Evolutionary conservation across 2,113 vertebrate genomes (phyloP).

Genomic region (Conger conger): DNA sequence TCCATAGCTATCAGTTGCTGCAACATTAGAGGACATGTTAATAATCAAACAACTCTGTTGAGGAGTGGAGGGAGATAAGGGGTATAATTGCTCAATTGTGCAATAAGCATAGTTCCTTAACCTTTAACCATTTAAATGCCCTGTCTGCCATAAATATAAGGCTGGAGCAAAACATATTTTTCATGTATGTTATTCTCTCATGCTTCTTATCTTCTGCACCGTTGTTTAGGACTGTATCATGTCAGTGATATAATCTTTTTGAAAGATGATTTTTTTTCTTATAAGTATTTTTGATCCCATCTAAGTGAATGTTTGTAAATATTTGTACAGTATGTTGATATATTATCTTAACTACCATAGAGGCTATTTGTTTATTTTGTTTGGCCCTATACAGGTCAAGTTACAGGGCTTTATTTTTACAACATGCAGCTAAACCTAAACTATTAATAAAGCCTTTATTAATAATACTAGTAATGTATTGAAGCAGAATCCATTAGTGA

Average conservation of each 20-base stretch:
- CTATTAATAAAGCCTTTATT: too few relatives aligned
- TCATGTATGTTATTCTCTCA: background rate
- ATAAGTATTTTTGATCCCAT: background rate
- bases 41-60: background rate
- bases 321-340: background rate
- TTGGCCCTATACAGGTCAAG: too few relatives aligned
- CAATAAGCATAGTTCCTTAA: too few relatives aligned
- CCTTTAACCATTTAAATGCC: too few relatives aligned
- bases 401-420: too few relatives aligned
- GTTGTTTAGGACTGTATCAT: background rate
- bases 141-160: too few relatives aligned
- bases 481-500: too few relatives aligned
- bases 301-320: background rate
- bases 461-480: too few relatives aligned
- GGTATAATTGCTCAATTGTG: background rate
- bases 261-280: background rate
- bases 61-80: background rate
- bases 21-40: background rate
- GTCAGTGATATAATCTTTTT: background rate
- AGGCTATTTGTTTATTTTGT: too few relatives aligned
- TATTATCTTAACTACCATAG: too few relatives aligned
- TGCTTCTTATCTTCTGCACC: background rate
- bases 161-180: background rate
- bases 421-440: too few relatives aligned
- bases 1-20: background rate